Base-by-base conservation (phyloP, 2,888 invertebrate species). In the Boloria euphrosyne region DNA sequence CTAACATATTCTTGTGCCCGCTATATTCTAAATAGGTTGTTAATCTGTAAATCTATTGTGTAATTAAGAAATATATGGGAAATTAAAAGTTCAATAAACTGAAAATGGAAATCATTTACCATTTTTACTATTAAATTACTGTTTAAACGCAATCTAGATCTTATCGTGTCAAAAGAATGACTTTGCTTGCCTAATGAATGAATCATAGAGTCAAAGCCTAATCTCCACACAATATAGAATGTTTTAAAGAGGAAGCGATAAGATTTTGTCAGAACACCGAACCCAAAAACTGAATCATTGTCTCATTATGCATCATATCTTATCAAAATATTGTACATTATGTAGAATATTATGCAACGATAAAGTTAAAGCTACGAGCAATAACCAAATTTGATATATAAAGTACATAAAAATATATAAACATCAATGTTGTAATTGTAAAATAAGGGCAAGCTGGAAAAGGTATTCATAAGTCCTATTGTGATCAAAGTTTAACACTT, bases 241-340 rank as follows among this genome's bases (percentile, higher is more conserved):
- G 83, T 86, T 82, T 76, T 75, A 78, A 79, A 82, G 79, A 88
- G 89, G 90, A 88, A 80, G 83, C 70, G 90, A 90, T 90, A 90
- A 89, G 80, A 76, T 75, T 76, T 73, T 68, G 71, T 61, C 71
- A 71, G 80, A 79, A 76, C 81, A 76, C 74, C 82, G 83, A 84
- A 85, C 85, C 81, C 79, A 76, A 83, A 85, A 86, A 83, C 81
- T 75, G 60, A 83, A 63, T 62, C 65, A 65, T 66, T 67, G 67
- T 69, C 53, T 66, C 60, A 51, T 68, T 63, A 65, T 27, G 43
- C 44, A 13, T 61, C 65, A 62, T 68, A 70, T 72, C 68, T 68
- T 72, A 70, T 72, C 68, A 66, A 63, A 62, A 49, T 55, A 65
- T 58, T 62, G 31, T 67, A 58, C 65, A 62, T n/a, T 49, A 16